Evolutionary conservation across 2,113 vertebrate genomes (phyloP).

Genomic region (Vanacampus margaritifer): DNA sequence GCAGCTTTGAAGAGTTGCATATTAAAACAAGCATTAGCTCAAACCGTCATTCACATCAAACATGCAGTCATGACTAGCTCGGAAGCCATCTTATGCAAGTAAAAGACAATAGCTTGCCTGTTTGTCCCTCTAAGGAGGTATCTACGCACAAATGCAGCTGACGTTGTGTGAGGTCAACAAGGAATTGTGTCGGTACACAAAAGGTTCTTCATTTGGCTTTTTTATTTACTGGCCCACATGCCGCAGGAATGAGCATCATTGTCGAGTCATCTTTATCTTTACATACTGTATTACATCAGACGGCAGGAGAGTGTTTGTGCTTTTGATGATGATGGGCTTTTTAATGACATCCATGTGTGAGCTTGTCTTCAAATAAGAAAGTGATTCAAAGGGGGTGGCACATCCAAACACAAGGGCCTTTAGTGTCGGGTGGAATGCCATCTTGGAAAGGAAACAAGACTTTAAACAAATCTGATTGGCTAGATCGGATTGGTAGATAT

Average conservation of each 20-base stretch:
- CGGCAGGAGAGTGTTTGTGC: conserved; percentile 28
- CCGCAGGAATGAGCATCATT: conserved; percentile 67
- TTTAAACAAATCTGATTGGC: too few species aligned
- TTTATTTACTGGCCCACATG: conserved; percentile 49
- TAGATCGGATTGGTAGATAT: too few species aligned
- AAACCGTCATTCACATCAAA: conserved; percentile 7
- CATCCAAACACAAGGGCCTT: neutral
- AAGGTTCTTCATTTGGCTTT: conserved; percentile 47
- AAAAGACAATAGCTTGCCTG: conserved; percentile 59
- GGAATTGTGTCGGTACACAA: conserved; percentile 36
- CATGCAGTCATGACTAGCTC: conserved; percentile 28
- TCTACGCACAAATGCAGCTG: conserved; percentile 46
- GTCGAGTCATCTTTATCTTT: conserved; percentile 46
- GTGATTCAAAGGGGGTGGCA: conserved; percentile 24
- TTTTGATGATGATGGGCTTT: neutral
- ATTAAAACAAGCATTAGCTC: neutral
- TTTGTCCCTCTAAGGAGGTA: conserved; percentile 26
- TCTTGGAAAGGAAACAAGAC: neutral
- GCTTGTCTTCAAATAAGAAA: conserved; percentile 20
- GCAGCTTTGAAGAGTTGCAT: too few species aligned
- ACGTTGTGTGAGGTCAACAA: conserved; percentile 43
- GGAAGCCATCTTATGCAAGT: conserved; percentile 16
- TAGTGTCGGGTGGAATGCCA: neutral
- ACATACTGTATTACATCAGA: conserved; percentile 44
- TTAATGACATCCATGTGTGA: conserved; percentile 55